These are phyloP conservation scores for Pogonus chalceus DNA, from an alignment of 1,140 invertebrate species.

Conservation along the genomic window DNA sequence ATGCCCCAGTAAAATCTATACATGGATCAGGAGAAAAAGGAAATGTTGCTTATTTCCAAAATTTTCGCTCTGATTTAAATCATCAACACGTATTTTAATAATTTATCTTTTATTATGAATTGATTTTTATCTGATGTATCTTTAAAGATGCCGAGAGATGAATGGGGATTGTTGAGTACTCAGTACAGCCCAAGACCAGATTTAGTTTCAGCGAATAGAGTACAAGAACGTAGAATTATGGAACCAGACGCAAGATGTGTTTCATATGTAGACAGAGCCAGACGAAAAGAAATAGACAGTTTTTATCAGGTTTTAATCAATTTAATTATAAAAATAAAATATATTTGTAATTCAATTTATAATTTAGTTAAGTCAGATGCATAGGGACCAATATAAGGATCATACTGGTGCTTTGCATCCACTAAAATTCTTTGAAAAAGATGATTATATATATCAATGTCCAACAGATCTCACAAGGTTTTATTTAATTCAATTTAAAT, in stretches of 20 bases:
- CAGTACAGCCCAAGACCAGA: constrained; percentile 36
- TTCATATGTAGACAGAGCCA: constrained; percentile 37
- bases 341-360: not conserved
- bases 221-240: constrained; percentile 20
- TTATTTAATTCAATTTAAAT: constrained; percentile 11
- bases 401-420: constrained; percentile 40
- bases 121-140: not conserved
- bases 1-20: constrained; percentile 22
- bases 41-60: constrained; percentile 28
- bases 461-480: constrained; percentile 40
- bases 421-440: constrained; percentile 40
- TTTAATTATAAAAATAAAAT: not conserved
- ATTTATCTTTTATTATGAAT: not conserved
- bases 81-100: constrained; percentile 26
- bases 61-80: constrained; percentile 32
- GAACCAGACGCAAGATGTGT: constrained; percentile 30
- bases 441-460: constrained; percentile 40
- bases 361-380: constrained; percentile 40
- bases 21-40: constrained; percentile 17
- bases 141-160: constrained; percentile 26
- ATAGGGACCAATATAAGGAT: constrained; percentile 47
- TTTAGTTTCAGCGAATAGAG: constrained; percentile 32
- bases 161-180: constrained; percentile 36
- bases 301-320: constrained; percentile 39
- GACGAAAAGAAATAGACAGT: constrained; percentile 41